These are phyloP conservation scores for Festucalex cinctus DNA, from an alignment of 2,113 vertebrate genomes.

Conservation along the genomic window DNA sequence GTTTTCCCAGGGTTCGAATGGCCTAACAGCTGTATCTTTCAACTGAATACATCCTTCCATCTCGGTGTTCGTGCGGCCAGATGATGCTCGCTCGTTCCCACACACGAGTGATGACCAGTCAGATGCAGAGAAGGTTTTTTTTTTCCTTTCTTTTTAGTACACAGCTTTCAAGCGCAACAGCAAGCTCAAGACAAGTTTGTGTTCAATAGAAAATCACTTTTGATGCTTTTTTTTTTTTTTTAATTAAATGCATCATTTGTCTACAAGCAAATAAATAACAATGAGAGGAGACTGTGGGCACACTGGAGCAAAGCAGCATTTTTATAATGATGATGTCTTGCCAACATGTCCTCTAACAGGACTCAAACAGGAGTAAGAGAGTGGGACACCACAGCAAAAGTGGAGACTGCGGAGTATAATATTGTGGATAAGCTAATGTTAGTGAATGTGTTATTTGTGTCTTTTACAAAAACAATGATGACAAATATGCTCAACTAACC, in stretches of 20 bases:
- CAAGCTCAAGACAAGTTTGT: conserved; percentile 24
- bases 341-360: no score
- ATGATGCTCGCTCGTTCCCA: conserved; percentile 52
- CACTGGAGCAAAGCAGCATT: no score
- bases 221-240: no score
- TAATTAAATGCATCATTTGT: no score
- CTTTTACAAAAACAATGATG: no score
- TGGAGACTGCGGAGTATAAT: not conserved
- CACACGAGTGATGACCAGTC: conserved; percentile 69
- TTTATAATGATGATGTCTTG: no score
- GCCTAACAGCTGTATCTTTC: conserved; percentile 78
- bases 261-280: no score
- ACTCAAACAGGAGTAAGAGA: no score
- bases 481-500: no score
- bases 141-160: conserved; percentile 19
- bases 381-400: no score
- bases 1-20: conserved; percentile 79
- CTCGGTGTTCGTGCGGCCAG: conserved; percentile 32
- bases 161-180: conserved; percentile 21
- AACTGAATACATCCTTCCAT: conserved; percentile 51
- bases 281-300: no score
- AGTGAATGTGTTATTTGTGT: not conserved
- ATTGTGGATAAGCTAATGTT: not conserved
- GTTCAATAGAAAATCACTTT: not conserved
- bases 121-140: conserved; percentile 56